Percentiles rank a stretch among this genome's conserved stretches.
Evolutionary conservation across 2,797 vertebrate species (phyloP).

Genomic region (Sebastolobus altivelis): DNA sequence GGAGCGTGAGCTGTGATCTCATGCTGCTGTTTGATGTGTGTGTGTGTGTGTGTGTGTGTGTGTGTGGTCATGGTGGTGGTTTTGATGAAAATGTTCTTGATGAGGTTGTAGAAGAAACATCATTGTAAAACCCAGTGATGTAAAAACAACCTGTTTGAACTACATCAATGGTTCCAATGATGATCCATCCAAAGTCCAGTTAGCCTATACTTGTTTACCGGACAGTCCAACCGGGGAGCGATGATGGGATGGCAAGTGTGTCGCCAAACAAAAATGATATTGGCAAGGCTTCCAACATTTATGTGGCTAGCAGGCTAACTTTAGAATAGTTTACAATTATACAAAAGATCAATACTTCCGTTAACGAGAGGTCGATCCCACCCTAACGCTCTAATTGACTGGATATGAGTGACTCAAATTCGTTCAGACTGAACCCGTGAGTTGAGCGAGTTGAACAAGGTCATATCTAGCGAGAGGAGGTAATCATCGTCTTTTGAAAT

Average conservation of each 20-base stretch:
- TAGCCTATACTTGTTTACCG: not conserved
- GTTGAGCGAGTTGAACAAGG: not conserved
- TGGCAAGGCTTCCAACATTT: not conserved
- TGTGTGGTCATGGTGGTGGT: constrained; percentile 21
- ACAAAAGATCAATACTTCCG: not conserved
- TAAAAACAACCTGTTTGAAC: not conserved
- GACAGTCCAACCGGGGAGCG: not conserved
- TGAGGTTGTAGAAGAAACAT: not conserved
- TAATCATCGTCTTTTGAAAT: not conserved
- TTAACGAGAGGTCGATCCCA: not conserved
- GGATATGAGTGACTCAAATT: not conserved
- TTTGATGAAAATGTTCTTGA: constrained; percentile 13
- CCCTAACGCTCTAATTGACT: not conserved
- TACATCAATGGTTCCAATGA: not conserved
- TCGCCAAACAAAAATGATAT: not conserved
- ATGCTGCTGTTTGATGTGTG: constrained; percentile 16
- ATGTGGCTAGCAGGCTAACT: not conserved
- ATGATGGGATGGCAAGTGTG: not conserved
- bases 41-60: constrained; percentile 46
- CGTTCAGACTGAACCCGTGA: not conserved
- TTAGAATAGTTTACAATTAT: not conserved
- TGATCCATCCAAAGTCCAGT: not conserved
- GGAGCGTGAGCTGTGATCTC: constrained; percentile 32
- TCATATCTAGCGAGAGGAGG: not conserved
- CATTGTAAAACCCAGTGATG: not conserved